A percentile compares a stretch with the other conserved stretches of the same genome.
Conservation (phyloP, 2,888 invertebrate genomes). For the Rhorus exstirpatorius region DNA sequence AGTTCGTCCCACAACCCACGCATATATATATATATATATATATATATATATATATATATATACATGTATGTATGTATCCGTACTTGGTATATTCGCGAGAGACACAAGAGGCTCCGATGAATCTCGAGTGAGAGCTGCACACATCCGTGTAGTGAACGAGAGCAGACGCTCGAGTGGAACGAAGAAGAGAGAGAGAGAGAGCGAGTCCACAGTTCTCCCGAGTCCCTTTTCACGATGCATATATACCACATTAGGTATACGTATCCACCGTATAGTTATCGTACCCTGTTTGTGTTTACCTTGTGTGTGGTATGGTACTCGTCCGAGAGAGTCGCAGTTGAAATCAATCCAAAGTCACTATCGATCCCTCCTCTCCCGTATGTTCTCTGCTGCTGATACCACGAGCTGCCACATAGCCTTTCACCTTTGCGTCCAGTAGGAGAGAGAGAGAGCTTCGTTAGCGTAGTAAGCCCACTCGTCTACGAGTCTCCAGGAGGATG, state of each 20-base stretch:
- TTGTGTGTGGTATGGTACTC: conserved; percentile 28
- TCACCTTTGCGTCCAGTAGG: conserved; percentile 54
- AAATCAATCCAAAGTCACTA: conserved; percentile 75
- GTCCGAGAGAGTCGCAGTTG: conserved; percentile 60
- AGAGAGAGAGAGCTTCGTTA: conserved; percentile 67
- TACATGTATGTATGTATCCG: not conserved
- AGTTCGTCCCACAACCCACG: conserved; percentile 54
- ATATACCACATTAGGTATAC: conserved; percentile 34
- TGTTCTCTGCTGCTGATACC: conserved; percentile 36
- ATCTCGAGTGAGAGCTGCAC: conserved; percentile 64
- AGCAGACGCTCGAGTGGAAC: conserved; percentile 56
- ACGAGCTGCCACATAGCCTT: conserved; percentile 38
- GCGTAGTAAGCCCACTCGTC: conserved; percentile 66
- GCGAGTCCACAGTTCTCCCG: conserved; percentile 10
- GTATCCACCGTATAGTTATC: conserved; percentile 30
- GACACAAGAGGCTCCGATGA: conserved; percentile 57
- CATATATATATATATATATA: conserved; percentile 14
- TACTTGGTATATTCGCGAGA: conserved; percentile 40
- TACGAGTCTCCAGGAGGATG: conserved; percentile 68
- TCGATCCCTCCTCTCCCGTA: conserved; percentile 67
- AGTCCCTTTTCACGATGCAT: conserved; percentile 34
- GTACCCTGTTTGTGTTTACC: conserved; percentile 18
- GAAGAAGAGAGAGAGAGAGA: conserved; percentile 33
- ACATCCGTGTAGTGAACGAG: conserved; percentile 41
- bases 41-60: not conserved